Conservation (phyloP, 2,797 vertebrate genomes). For the Pteronotus mesoamericanus region DNA sequence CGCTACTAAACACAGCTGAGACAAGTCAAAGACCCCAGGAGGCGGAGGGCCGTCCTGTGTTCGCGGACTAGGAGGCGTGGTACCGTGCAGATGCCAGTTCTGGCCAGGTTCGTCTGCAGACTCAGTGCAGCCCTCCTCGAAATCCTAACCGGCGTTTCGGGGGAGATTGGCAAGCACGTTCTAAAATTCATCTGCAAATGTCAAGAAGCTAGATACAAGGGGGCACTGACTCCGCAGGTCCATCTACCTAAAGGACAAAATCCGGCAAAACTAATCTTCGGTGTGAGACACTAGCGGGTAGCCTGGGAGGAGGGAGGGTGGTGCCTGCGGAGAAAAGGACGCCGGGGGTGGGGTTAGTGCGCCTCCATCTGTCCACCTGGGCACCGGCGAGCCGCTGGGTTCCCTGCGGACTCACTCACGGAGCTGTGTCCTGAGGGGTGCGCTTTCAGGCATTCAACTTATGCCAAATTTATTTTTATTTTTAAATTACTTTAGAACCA, state of each 20-base stretch:
- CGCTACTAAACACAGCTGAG: neutral
- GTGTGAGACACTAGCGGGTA: neutral
- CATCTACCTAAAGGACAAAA: neutral
- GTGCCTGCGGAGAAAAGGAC: neutral
- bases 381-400: too few species aligned
- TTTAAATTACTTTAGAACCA: neutral
- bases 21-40: neutral
- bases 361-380: neutral
- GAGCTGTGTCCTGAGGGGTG: neutral
- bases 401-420: neutral
- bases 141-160: neutral
- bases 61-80: too few species aligned
- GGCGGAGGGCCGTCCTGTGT: neutral
- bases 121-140: neutral
- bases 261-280: neutral
- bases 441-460: neutral
- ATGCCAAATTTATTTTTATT: neutral
- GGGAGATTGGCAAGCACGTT: neutral
- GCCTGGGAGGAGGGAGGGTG: neutral
- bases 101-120: neutral
- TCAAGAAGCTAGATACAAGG: neutral
- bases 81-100: neutral
- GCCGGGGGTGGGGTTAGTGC: neutral
- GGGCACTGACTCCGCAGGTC: fast-evolving
- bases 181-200: neutral